phyloP scores from a whole-genome alignment of 2,888 invertebrate species.

The Nomada lathburiana region DNA sequence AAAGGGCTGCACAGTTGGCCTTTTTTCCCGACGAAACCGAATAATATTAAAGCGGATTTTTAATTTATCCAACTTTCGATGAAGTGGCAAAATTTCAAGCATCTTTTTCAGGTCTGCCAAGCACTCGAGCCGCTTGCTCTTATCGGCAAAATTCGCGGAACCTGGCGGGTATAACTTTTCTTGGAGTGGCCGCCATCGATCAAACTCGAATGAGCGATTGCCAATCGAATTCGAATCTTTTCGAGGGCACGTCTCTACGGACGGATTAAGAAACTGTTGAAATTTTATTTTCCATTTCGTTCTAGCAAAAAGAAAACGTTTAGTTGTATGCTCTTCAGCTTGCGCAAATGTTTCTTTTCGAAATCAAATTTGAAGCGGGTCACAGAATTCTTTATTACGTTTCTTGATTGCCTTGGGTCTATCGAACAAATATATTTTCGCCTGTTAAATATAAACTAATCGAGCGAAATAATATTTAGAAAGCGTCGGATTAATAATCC shows the following conservation, averaged over 20 bases:
- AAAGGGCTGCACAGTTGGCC: background rate
- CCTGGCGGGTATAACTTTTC: conserved; percentile 50
- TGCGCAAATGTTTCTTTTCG: background rate
- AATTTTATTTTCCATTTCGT: conserved; percentile 21
- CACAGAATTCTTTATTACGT: too few relatives aligned
- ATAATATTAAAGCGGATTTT: conserved; percentile 3
- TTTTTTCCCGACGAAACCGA: background rate
- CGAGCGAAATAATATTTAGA: too few relatives aligned
- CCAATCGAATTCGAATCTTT: conserved; percentile 61
- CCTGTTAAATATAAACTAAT: too few relatives aligned
- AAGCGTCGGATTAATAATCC: too few relatives aligned
- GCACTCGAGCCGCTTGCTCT: conserved; percentile 39
- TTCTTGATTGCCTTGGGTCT: too few relatives aligned
- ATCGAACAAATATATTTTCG: too few relatives aligned
- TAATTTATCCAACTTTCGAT: conserved; percentile 2
- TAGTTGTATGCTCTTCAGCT: background rate
- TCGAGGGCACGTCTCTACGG: conserved; percentile 46
- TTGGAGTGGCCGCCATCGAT: conserved; percentile 62
- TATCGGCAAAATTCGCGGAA: conserved; percentile 60
- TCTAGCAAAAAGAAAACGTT: background rate
- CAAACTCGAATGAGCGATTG: conserved; percentile 60
- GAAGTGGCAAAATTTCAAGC: conserved; percentile 5
- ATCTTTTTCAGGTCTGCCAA: conserved; percentile 42
- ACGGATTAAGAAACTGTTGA: background rate
- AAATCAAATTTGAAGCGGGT: background rate